Conservation (phyloP, 2,113 vertebrate genomes). For the Hyperopisus bebe region DNA sequence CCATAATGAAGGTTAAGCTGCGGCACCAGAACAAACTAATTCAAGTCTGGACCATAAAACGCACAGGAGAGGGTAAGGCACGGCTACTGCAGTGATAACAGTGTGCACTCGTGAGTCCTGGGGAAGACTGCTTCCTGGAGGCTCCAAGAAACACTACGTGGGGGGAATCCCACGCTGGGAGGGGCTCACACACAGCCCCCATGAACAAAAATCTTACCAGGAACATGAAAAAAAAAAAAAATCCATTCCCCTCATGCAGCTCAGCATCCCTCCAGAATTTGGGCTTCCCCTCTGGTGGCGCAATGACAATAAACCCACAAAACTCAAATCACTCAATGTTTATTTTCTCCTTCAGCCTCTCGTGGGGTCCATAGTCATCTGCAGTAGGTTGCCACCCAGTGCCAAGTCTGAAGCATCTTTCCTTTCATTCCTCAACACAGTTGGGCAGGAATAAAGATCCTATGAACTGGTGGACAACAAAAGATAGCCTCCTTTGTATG, state of each 20-base stretch:
- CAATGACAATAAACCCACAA: background rate
- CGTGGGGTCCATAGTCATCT: background rate
- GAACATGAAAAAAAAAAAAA: background rate
- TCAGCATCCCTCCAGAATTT: background rate
- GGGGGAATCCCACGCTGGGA: background rate
- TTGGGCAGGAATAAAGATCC: background rate
- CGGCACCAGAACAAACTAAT: background rate
- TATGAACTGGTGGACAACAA: background rate
- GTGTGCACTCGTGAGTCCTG: background rate
- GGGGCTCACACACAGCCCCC: background rate
- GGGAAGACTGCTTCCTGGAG: background rate
- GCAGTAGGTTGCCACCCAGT: background rate
- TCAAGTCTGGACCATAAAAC: background rate
- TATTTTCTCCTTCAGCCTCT: background rate
- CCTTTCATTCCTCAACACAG: background rate
- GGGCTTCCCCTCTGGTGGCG: background rate
- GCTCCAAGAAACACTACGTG: background rate
- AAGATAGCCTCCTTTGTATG: background rate
- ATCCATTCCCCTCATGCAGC: background rate
- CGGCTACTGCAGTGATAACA: background rate
- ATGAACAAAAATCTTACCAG: background rate
- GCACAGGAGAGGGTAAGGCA: background rate
- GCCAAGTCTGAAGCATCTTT: background rate
- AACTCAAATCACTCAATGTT: background rate
- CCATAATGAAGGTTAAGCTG: background rate